A percentile compares a stretch with the other conserved stretches of the same genome.
phyloP scores from a whole-genome alignment of 2,113 vertebrate genomes.

The Sprattus sprattus region DNA sequence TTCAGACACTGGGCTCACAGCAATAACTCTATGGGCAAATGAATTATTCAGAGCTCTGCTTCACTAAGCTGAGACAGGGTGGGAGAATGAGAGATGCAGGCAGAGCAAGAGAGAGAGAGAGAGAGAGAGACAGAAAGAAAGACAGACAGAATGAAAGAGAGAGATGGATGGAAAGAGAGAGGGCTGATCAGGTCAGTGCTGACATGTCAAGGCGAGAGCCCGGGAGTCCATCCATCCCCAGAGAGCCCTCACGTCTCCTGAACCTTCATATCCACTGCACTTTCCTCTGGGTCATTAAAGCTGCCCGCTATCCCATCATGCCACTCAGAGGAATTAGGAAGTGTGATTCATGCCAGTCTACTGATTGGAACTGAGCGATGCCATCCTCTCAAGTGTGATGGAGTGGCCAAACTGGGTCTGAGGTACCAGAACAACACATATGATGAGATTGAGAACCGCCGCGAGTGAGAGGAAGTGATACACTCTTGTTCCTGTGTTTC shows the following conservation, averaged over 20 bases:
- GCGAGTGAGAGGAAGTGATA: constrained; percentile 11
- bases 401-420: not conserved
- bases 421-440: constrained; percentile 49
- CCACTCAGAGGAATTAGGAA: not conserved
- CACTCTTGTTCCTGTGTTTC: not conserved
- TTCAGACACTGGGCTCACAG: constrained; percentile 47
- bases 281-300: not conserved
- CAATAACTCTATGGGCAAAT: constrained; percentile 58
- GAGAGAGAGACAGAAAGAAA: not conserved
- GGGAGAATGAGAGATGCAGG: constrained; percentile 24
- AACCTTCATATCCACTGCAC: not conserved
- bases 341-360: not conserved
- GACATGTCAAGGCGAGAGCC: not conserved
- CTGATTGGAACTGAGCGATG: constrained; percentile 32
- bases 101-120: not conserved
- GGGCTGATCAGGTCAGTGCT: constrained; percentile 5
- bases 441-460: constrained; percentile 31
- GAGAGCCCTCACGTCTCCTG: not conserved
- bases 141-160: constrained; percentile 25
- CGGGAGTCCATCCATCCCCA: not conserved
- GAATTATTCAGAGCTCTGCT: constrained; percentile 70
- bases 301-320: not conserved
- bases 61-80: constrained; percentile 59
- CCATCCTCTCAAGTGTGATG: constrained; percentile 10
- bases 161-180: not conserved